phyloP scores from a whole-genome alignment of 2,888 invertebrate species.

The Ormyrus pomaceus region DNA sequence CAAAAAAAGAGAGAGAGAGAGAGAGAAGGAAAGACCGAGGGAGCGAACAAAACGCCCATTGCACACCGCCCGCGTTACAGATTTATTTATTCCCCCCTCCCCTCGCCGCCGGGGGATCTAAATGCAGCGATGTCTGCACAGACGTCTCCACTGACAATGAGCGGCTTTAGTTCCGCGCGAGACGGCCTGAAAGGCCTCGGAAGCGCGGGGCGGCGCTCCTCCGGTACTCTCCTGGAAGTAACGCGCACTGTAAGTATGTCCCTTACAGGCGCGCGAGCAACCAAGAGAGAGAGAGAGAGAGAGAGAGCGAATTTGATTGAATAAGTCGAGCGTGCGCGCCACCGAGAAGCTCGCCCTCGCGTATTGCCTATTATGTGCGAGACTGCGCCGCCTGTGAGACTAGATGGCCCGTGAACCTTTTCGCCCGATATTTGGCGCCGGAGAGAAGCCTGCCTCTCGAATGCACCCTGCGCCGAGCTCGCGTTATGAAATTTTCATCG shows the following conservation, averaged over 20 bases:
- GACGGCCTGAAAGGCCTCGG: conserved; percentile 36
- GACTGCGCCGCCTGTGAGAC: neutral
- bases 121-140: conserved; percentile 28
- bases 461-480: neutral
- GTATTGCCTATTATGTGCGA: neutral
- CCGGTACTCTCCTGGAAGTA: conserved; percentile 37
- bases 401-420: too few relatives aligned
- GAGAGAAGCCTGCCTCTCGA: too few relatives aligned
- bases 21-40: conserved; percentile 5
- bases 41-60: conserved; percentile 38
- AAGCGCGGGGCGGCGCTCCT: conserved; percentile 13
- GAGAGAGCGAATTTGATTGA: conserved; percentile 46
- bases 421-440: too few relatives aligned
- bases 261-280: conserved; percentile 1
- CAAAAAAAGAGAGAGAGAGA: conserved; percentile 7
- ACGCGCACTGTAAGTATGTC: conserved; percentile 45
- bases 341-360: neutral
- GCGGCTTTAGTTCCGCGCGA: conserved; percentile 53
- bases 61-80: conserved; percentile 30
- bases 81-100: conserved; percentile 55
- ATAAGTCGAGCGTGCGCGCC: conserved; percentile 30
- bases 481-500: neutral
- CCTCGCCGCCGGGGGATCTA: neutral
- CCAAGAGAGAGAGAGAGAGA: conserved; percentile 12
- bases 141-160: conserved; percentile 56